phyloP scores from a whole-genome alignment of 2,113 vertebrate species.

The Stomatorhinus ivindoensis region DNA sequence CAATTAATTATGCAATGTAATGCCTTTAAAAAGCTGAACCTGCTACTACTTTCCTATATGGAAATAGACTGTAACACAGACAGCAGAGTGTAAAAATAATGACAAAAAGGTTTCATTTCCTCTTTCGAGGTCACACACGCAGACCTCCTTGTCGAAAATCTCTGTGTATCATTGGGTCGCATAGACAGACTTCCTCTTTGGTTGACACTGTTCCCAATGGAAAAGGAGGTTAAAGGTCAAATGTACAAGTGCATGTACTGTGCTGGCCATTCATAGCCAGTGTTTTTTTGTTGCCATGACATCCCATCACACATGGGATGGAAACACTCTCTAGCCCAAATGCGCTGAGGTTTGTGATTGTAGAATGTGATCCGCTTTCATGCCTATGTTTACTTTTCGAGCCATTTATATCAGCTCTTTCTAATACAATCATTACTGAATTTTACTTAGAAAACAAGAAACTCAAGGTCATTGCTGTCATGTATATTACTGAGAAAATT shows the following conservation, averaged over 20 bases:
- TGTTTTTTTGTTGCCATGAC: not conserved
- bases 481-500: not conserved
- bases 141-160: not conserved
- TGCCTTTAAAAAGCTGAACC: not conserved
- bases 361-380: not conserved
- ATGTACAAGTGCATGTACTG: not conserved
- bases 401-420: not conserved
- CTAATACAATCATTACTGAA: not conserved
- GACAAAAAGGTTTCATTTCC: not conserved
- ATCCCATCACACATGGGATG: not conserved
- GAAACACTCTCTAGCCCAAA: not conserved
- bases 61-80: not conserved
- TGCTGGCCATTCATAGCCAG: not conserved
- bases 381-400: not conserved
- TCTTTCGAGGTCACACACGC: not conserved
- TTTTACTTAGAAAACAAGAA: not conserved
- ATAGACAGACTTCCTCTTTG: not conserved
- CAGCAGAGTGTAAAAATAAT: not conserved
- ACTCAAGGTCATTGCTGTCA: not conserved
- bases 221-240: conserved; percentile 1
- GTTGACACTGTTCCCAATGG: not conserved
- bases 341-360: not conserved
- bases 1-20: not conserved
- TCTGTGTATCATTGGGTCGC: not conserved
- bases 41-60: not conserved